Evolutionary conservation across 2,888 invertebrate species (phyloP).

Genomic region (Agonum fuliginosum): DNA sequence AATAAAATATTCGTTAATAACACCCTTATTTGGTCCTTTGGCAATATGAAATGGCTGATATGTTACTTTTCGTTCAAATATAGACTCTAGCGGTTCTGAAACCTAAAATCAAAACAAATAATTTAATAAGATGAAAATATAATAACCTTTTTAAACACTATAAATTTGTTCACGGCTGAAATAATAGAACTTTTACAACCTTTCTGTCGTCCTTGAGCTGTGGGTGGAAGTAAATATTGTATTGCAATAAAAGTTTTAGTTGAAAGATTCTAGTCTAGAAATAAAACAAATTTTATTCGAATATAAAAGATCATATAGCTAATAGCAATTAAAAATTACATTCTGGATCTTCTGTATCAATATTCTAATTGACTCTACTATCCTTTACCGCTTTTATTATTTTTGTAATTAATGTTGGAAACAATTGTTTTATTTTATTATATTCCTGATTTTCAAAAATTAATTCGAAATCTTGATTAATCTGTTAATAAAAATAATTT

Average conservation of each 20-base stretch:
- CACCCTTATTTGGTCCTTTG: too few relatives aligned
- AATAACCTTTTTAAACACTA: too few relatives aligned
- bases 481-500: slow-evolving; percentile 2
- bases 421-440: not conserved
- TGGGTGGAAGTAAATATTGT: too few relatives aligned
- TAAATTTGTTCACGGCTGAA: too few relatives aligned
- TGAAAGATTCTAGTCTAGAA: not conserved
- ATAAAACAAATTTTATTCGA: not conserved
- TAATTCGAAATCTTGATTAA: slow-evolving; percentile 7
- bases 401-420: not conserved
- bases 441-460: slow-evolving; percentile 8
- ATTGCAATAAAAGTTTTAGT: not conserved
- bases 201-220: too few relatives aligned
- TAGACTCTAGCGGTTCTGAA: too few relatives aligned
- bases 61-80: too few relatives aligned
- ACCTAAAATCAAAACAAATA: too few relatives aligned
- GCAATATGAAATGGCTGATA: too few relatives aligned
- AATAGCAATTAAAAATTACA: not conserved
- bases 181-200: too few relatives aligned
- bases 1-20: too few relatives aligned
- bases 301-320: not conserved
- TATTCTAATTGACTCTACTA: not conserved
- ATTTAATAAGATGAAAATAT: too few relatives aligned
- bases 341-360: not conserved
- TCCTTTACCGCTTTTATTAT: not conserved